These are phyloP conservation scores for Scaeva pyrastri DNA, from an alignment of 2,888 invertebrate genomes.

Conservation along the genomic window DNA sequence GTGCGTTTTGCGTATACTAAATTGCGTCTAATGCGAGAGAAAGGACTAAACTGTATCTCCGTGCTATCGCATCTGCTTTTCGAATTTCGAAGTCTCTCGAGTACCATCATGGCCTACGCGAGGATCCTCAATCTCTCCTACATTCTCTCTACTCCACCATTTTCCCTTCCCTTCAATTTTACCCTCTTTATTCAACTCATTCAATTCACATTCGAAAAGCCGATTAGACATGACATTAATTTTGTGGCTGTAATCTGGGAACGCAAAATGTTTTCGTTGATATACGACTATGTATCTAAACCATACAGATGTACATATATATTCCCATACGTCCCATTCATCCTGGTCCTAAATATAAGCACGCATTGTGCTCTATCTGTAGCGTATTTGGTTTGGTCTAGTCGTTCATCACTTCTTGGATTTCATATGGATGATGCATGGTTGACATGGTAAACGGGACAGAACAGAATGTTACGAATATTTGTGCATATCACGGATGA, in stretches of 20 bases:
- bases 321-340: too few relatives aligned
- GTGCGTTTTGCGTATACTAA: slow-evolving; percentile 20
- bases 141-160: too few relatives aligned
- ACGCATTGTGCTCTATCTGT: slow-evolving; percentile 8
- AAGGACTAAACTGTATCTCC: slow-evolving; percentile 7
- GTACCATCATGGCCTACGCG: too few relatives aligned
- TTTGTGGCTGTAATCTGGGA: slow-evolving; percentile 74
- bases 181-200: slow-evolving; percentile 56
- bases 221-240: slow-evolving; percentile 76
- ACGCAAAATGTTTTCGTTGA: slow-evolving; percentile 54
- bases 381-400: background rate
- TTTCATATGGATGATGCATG: slow-evolving; percentile 30
- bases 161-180: background rate
- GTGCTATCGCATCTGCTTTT: slow-evolving; percentile 47
- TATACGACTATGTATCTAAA: slow-evolving; percentile 5
- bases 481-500: background rate
- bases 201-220: slow-evolving; percentile 72
- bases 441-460: slow-evolving; percentile 10
- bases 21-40: background rate
- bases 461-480: background rate
- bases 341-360: slow-evolving; percentile 10
- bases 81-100: too few relatives aligned
- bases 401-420: slow-evolving; percentile 30
- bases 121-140: too few relatives aligned
- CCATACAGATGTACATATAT: too few relatives aligned